These are phyloP conservation scores for Perognathus longimembris DNA, from an alignment of 2,113 vertebrate genomes.

Conservation along the genomic window DNA sequence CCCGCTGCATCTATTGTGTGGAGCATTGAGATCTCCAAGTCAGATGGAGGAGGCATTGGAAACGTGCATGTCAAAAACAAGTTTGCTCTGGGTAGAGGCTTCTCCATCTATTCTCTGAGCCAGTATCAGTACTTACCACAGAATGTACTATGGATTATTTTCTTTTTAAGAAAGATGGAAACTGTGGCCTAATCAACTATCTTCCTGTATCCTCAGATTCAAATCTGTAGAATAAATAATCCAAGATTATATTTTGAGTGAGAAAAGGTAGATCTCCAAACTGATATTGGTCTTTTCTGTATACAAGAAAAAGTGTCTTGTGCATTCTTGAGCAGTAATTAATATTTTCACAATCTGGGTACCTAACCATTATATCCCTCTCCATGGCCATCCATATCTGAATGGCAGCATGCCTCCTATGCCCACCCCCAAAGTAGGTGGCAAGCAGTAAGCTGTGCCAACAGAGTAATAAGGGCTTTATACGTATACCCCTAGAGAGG, in stretches of 20 bases:
- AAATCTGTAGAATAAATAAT: too few relatives aligned
- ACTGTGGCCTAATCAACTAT: too few relatives aligned
- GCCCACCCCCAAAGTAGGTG: too few relatives aligned
- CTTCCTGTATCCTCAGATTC: too few relatives aligned
- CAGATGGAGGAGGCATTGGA: constrained; percentile 6
- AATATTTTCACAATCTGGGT: background rate
- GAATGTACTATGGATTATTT: too few relatives aligned
- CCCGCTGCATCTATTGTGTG: background rate
- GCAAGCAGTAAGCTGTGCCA: background rate
- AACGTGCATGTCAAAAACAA: background rate
- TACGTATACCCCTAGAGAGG: too few relatives aligned
- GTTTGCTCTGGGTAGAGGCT: background rate
- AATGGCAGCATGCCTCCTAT: too few relatives aligned
- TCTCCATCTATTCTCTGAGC: background rate
- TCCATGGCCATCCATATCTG: background rate
- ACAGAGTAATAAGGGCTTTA: too few relatives aligned
- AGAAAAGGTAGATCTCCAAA: background rate
- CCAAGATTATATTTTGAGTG: background rate
- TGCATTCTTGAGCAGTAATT: background rate
- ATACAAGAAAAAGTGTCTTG: background rate
- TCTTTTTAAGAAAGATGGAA: too few relatives aligned
- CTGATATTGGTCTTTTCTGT: background rate
- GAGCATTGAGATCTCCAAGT: background rate
- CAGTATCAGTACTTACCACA: background rate
- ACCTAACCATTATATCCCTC: background rate